Percentiles rank a stretch among this genome's conserved stretches.
These are phyloP conservation scores for Lethenteron camtschaticum DNA, from an alignment of 2,113 vertebrate genomes.

Conservation along the genomic window DNA sequence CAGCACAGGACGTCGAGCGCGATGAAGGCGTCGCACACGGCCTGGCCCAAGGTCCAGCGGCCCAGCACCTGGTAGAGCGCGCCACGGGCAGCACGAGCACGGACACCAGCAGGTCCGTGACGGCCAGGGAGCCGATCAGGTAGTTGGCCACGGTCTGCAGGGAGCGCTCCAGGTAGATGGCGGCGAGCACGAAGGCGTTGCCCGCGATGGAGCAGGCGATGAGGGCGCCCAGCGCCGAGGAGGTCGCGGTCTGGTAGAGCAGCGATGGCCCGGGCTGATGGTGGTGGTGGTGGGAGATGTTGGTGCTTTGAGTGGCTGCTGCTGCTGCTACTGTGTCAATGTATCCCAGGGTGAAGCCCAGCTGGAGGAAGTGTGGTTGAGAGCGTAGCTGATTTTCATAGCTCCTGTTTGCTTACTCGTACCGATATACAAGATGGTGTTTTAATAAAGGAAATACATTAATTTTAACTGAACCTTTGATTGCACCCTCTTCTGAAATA, in stretches of 20 bases:
- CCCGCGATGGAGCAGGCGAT: conserved; percentile 76
- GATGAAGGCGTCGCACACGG: conserved; percentile 79
- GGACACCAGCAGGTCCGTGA: conserved; percentile 93
- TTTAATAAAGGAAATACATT: too few species aligned
- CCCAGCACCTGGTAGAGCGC: conserved; percentile 87
- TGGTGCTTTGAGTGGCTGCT: too few species aligned
- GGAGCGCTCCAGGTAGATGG: conserved; percentile 72
- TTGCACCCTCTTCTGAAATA: too few species aligned
- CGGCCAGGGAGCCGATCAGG: conserved; percentile 80
- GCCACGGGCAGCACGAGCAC: conserved; percentile 93
- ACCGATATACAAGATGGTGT: too few species aligned
- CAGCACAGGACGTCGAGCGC: conserved; percentile 87
- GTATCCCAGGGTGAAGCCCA: too few species aligned
- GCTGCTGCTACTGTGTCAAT: too few species aligned
- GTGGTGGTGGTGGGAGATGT: too few species aligned
- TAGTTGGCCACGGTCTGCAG: conserved; percentile 96
- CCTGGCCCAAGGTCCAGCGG: conserved; percentile 90
- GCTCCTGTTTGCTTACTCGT: too few species aligned
- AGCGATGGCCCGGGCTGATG: neutral
- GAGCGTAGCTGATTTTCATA: too few species aligned
- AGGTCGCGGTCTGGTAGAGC: conserved; percentile 64
- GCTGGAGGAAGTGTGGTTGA: too few species aligned
- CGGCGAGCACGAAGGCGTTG: conserved; percentile 80
- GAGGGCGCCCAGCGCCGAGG: conserved; percentile 49
- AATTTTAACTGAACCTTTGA: too few species aligned